Base-by-base conservation (phyloP, 2,113 vertebrate species). In the Pimephales promelas region DNA sequence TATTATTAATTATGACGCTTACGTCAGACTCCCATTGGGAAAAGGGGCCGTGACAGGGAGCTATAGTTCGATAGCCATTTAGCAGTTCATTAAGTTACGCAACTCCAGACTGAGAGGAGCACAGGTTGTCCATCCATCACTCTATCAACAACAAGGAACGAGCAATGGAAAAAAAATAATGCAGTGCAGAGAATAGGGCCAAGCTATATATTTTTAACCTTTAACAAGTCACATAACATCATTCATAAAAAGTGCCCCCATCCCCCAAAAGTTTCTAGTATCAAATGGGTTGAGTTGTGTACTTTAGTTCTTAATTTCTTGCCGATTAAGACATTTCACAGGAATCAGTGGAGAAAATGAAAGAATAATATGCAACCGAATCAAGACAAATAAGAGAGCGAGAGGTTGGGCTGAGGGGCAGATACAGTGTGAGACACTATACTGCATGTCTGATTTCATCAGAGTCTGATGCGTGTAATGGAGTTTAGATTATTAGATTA, bases 401-500 rank as follows among this genome's bases (percentile, higher is more conserved):
- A 9, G 52, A 54, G 28, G 16, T 66, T 34, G 62, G 16, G 14
- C 8, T 18, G 8, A 28, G 43, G 72, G 43, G 16, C 72, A 28
- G 1, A 26, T 34, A 1, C 34, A 36, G 14, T 2, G 26, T 28
- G 22, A 52, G 10, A 79, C 47, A 52, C 45, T 18, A 26, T 52
- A 54, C 6, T 3, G 52, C 9, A 31, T 52, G 72, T 72, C 54
- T 31, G 59, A 20, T 73, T 18, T 6, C 18, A 59, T 62, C 13
- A 26, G 22, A 16, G 13, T 2, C 31, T 45, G 57, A 20, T 79
- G 77, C 24, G 10, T 79, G 77, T 79, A 79, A 79, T 28, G 24
- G 43, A 61, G 22, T 64, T 64, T 79, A 79, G 10, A 77, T 77
- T 13, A 77, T 64, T 79, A 31, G 59, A 64, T 79, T 61, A 79